Base-by-base conservation (phyloP, 2,113 vertebrate species). In the Todiramphus chloris region DNA sequence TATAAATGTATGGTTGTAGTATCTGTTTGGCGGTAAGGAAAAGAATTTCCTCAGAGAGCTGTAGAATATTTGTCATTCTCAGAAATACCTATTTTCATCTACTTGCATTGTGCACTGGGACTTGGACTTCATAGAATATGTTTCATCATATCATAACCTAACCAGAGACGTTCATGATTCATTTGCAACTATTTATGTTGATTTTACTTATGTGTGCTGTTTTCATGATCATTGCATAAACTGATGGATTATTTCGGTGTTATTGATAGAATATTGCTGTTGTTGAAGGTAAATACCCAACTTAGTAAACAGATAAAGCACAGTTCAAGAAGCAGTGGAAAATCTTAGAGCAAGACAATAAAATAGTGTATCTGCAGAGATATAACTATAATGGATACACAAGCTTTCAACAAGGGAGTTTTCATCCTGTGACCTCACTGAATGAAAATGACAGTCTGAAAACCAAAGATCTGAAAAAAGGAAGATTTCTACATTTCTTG, bases 381-480 rank as follows among this genome's bases (percentile, higher is more conserved):
- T 33, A 70, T 80, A 86, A 74, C 46, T 55, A 16, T 90, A 90
- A 92, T 94, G 1, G 1, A 80, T 93, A 48, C 0, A 0, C 59
- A 50, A 43, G 43, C 28, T 91, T 79, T 56, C 70, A 56, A 15
- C 3, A 1, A 46, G 60, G 43, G 35, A 91, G 23, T 77, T 81
- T 83, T 93, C 70, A 60, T 95, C 70, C 35, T 53, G 14, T 53
- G 58, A 92, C 55, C 87, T 93, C 63, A 3, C 28, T 48, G 82
- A 62, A 46, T 67, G 55, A 87, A 85, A 94, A 89, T 75, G 39
- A 72, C 37, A 73, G 21, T 68, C 72, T 77, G 51, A 77, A 94
- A 95, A 83, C 18, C 78, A 93, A 94, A 84, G 51, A 79, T n/a
- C 21, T 85, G 59, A 66, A 79, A 93, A 91, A 87, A 69, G 9